A percentile compares a stretch with the other conserved stretches of the same genome.
These are phyloP conservation scores for Drosophila pegasa DNA, from an alignment of 2,888 invertebrate genomes.

Conservation along the genomic window DNA sequence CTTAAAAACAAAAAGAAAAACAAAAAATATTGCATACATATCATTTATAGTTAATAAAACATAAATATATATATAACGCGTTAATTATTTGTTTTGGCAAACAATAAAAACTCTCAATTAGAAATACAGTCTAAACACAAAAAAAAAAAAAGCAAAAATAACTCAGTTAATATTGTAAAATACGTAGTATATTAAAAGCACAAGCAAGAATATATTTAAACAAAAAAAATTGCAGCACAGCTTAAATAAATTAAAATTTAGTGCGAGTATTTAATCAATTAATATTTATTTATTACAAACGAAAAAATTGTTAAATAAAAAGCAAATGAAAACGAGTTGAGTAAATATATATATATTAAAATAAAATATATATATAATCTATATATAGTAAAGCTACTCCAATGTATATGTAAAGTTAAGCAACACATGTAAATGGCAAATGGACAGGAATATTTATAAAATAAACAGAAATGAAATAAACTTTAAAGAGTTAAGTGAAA, in stretches of 20 bases:
- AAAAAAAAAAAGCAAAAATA: slow-evolving; percentile 28
- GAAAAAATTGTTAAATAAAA: slow-evolving; percentile 51
- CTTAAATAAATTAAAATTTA: slow-evolving; percentile 34
- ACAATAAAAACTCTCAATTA: slow-evolving; percentile 28
- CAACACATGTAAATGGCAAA: slow-evolving; percentile 69
- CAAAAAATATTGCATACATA: slow-evolving; percentile 40
- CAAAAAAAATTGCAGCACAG: slow-evolving; percentile 18
- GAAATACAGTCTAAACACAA: slow-evolving; percentile 28
- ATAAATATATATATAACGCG: slow-evolving; percentile 35
- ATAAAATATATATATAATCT: slow-evolving; percentile 8
- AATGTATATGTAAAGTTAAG: slow-evolving; percentile 52
- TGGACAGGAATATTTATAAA: slow-evolving; percentile 78
- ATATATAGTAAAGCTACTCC: slow-evolving; percentile 21
- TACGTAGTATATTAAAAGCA: slow-evolving; percentile 24
- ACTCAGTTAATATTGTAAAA: slow-evolving; percentile 38
- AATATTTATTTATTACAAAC: slow-evolving; percentile 46
- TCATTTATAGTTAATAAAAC: slow-evolving; percentile 46
- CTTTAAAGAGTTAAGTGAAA: slow-evolving; percentile 58
- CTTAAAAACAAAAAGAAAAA: neutral
- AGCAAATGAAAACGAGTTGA: slow-evolving; percentile 40
- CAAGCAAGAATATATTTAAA: slow-evolving; percentile 15
- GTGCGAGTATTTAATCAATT: slow-evolving; percentile 40
- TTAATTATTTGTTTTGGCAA: slow-evolving; percentile 43
- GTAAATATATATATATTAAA: slow-evolving; percentile 16
- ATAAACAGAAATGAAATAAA: slow-evolving; percentile 55